Evolutionary conservation across 2,888 invertebrate species (phyloP), one percentile per base, ranked within the genome.

Genomic region (Drosophila borealis): DNA sequence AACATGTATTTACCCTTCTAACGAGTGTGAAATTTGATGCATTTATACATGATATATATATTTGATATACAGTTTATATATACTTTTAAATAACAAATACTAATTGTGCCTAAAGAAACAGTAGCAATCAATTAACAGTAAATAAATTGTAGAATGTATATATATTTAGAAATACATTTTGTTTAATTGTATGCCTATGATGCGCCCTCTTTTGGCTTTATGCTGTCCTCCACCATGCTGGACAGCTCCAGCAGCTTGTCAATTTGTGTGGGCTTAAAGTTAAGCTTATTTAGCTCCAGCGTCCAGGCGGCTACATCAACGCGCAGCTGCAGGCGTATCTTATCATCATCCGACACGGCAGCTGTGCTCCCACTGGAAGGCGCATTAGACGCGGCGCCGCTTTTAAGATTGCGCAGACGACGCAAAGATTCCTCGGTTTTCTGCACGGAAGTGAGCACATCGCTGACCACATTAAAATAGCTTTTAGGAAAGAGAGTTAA

Each of bases 381-480:
- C 80, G 88, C 60, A 17, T 60, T 61, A 13, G 67, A 19, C 91
- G 66, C 54, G 1, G 69, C 59, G 11, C 96, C 96, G 66, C 96
- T 96, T 72, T 97, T 94, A 19, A 96, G 95, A 92, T 96, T 96
- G 92, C 98, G 98, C 90, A 99, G 93, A 82, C 98, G 94, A 90
- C 97, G 95, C 75, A 99, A 93, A 61, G 98, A 98, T 91, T 98
- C 98, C 91, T 99, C 98, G 80, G 98, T 99, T 93, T 96, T 98
- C 91, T 97, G 97, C 10, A 99, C 98, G 1, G 98, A 98, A 48
- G 96, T 96, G 71, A 99, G 93, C 2, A 99, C 98, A 92, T 98
- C 98, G 85, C 95, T 94, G 14, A 98, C 97, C 68, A 96, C 94
- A 81, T 93, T 94, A 89, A 94, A 94, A 92, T 96, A 97, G 84